Conservation (phyloP, 2,888 invertebrate species). For the Cryptus armator region DNA sequence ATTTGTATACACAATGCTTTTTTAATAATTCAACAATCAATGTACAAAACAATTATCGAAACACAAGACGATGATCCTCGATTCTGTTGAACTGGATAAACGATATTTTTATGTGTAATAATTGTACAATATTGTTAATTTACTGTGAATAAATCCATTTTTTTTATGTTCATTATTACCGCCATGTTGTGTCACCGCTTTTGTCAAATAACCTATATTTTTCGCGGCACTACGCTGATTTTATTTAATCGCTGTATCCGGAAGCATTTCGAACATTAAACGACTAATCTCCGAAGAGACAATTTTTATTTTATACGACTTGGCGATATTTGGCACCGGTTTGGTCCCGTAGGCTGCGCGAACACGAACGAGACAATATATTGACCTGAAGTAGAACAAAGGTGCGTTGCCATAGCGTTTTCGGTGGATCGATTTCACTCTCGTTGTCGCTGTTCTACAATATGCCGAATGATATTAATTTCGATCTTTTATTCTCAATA, state of each 20-base stretch:
- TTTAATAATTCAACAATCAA: background rate
- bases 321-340: slow-evolving; percentile 13
- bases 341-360: slow-evolving; percentile 44
- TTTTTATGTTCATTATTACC: background rate
- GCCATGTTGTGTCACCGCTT: background rate
- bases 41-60: background rate
- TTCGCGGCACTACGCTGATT: background rate
- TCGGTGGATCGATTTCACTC: slow-evolving; percentile 77
- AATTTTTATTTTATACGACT: slow-evolving; percentile 12
- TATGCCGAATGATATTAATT: no score
- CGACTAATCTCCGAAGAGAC: background rate
- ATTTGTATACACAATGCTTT: slow-evolving; percentile 23
- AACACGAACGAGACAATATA: slow-evolving; percentile 69
- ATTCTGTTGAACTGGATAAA: background rate
- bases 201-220: background rate
- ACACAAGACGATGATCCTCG: background rate
- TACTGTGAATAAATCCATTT: background rate
- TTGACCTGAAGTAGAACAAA: slow-evolving; percentile 76
- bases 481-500: background rate
- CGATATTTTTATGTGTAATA: background rate
- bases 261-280: slow-evolving; percentile 26
- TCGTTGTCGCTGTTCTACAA: slow-evolving; percentile 41
- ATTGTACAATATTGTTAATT: background rate
- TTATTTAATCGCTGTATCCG: background rate
- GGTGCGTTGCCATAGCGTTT: slow-evolving; percentile 81